A percentile compares a stretch with the other conserved stretches of the same genome.
These are phyloP conservation scores for Cepphus grylle DNA, from an alignment of 2,113 vertebrate genomes.

Conservation along the genomic window DNA sequence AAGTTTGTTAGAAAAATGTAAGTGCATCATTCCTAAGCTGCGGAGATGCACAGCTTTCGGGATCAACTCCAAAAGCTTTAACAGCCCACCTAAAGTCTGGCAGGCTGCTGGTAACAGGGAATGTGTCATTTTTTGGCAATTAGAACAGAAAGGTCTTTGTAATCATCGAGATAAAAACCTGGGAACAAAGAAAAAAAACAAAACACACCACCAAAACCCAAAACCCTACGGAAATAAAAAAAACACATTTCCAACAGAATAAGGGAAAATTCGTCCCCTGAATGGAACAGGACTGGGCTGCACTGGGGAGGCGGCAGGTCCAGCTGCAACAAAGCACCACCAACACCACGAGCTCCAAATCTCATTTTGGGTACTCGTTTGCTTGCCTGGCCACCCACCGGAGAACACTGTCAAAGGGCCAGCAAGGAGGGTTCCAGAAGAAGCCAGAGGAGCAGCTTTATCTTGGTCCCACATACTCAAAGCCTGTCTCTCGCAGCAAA, in stretches of 20 bases:
- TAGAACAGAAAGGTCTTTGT: constrained; percentile 11
- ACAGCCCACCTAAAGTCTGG: constrained; percentile 64
- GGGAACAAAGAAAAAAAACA: not conserved
- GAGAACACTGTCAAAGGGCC: not conserved
- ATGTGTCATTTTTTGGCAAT: constrained; percentile 16
- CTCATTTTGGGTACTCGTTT: not conserved
- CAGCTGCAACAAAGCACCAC: not conserved
- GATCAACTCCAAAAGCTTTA: not conserved
- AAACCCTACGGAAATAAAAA: not conserved
- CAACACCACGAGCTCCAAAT: not conserved
- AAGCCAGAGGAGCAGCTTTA: not conserved
- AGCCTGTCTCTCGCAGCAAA: not conserved
- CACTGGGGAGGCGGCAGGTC: not conserved
- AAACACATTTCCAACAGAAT: not conserved
- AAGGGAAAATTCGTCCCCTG: not conserved
- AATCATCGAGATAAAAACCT: not conserved
- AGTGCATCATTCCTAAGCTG: constrained; percentile 22
- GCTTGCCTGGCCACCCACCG: not conserved
- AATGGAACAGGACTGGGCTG: not conserved
- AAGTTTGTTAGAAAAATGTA: not conserved
- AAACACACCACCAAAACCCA: not conserved
- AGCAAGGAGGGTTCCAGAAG: not conserved
- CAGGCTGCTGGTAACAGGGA: not conserved
- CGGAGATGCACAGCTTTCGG: not conserved
- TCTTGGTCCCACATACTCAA: not conserved